Evolutionary conservation across 2,888 invertebrate genomes (phyloP).

Genomic region (Drosophila recens): DNA sequence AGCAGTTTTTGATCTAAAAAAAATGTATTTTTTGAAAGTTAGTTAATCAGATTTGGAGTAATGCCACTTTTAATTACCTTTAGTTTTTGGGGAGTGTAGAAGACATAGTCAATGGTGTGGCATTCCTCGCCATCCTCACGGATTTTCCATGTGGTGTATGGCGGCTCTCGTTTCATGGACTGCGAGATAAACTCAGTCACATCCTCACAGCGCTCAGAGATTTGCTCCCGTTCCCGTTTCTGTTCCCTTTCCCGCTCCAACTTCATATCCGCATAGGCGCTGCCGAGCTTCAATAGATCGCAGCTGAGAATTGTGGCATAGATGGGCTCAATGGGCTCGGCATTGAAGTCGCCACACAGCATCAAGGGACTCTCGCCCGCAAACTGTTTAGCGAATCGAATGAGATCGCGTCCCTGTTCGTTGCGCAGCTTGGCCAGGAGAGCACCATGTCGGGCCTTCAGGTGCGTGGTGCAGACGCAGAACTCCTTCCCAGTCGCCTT

Average conservation of each 20-base stretch:
- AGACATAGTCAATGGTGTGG: constrained; percentile 91
- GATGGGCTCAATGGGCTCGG: constrained; percentile 90
- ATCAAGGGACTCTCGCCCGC: constrained; percentile 87
- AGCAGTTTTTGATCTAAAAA: constrained; percentile 83
- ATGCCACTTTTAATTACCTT: constrained; percentile 84
- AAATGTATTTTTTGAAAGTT: neutral
- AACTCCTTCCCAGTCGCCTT: constrained; percentile 87
- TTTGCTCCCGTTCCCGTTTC: constrained; percentile 31
- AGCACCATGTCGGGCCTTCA: constrained; percentile 90
- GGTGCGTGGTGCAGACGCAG: constrained; percentile 90
- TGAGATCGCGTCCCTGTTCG: constrained; percentile 90
- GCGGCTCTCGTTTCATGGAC: constrained; percentile 87
- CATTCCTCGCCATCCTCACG: constrained; percentile 90
- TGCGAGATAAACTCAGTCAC: constrained; percentile 69
- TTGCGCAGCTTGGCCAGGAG: constrained; percentile 89
- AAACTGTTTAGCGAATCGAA: constrained; percentile 87
- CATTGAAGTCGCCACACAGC: constrained; percentile 92
- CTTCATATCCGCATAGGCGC: constrained; percentile 86
- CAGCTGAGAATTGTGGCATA: constrained; percentile 87
- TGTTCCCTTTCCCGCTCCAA: constrained; percentile 61
- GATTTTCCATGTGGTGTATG: constrained; percentile 92
- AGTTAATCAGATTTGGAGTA: neutral
- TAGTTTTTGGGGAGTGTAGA: constrained; percentile 87
- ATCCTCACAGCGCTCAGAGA: constrained; percentile 35
- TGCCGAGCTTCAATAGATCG: constrained; percentile 85